phyloP scores from a whole-genome alignment of 2,888 invertebrate species.

The Scaptodrosophila latifasciaeformis region DNA sequence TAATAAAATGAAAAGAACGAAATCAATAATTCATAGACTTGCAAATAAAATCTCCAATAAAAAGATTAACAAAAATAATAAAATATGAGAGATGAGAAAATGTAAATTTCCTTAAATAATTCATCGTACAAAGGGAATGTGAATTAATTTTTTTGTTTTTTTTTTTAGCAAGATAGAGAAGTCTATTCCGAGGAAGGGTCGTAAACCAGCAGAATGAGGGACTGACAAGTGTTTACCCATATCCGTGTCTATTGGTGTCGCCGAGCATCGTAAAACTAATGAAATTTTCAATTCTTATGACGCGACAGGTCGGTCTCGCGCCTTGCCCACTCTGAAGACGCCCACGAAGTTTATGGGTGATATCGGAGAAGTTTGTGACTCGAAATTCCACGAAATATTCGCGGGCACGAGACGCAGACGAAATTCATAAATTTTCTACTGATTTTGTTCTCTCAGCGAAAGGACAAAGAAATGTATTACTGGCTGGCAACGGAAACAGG shows the following conservation, averaged over 20 bases:
- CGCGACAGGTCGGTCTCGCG: constrained; percentile 45
- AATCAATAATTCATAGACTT: constrained; percentile 63
- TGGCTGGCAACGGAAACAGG: constrained; percentile 47
- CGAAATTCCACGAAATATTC: constrained; percentile 65
- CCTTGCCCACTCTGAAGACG: constrained; percentile 16
- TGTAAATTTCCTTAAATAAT: constrained; percentile 65
- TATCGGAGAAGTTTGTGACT: constrained; percentile 11
- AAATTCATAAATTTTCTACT: constrained; percentile 50
- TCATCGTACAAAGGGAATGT: constrained; percentile 43
- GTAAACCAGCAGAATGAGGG: constrained; percentile 36
- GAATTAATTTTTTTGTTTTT: too few species aligned
- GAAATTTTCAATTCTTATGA: constrained; percentile 63
- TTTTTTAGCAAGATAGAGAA: too few species aligned
- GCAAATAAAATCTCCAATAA: constrained; percentile 60
- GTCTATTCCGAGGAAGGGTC: constrained; percentile 51
- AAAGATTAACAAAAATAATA: constrained; percentile 59
- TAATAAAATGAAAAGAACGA: too few species aligned
- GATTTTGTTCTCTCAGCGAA: constrained; percentile 23
- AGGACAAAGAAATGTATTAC: too few species aligned
- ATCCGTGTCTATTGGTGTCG: constrained; percentile 25
- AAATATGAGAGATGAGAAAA: constrained; percentile 51
- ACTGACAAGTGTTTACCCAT: constrained; percentile 39
- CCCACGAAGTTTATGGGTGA: constrained; percentile 4
- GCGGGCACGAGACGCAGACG: constrained; percentile 53
- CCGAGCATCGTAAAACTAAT: constrained; percentile 61